A percentile compares a stretch with the other conserved stretches of the same genome.
phyloP scores from a whole-genome alignment of 2,888 invertebrate genomes.

The Venusia cambrica region DNA sequence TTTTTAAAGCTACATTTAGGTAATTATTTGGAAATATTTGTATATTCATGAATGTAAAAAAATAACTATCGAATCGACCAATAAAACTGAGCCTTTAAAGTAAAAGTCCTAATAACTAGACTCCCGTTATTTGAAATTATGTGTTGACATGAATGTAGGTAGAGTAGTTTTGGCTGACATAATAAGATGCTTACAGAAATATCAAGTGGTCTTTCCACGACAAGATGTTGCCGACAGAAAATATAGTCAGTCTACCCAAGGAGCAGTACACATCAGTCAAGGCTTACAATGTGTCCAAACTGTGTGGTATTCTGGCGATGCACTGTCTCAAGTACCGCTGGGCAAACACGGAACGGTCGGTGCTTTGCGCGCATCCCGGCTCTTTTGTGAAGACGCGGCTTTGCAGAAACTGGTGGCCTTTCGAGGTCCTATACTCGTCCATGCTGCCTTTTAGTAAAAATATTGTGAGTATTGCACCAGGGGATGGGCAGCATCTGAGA shows the following conservation, averaged over 20 bases:
- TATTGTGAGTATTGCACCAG: conserved; percentile 85
- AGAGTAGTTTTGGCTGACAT: too few relatives aligned
- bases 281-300: conserved; percentile 94
- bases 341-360: conserved; percentile 84
- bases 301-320: conserved; percentile 88
- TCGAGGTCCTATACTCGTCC: conserved; percentile 86
- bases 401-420: conserved; percentile 92
- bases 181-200: conserved; percentile 48
- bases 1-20: too few relatives aligned
- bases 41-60: too few relatives aligned
- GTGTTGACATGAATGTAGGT: too few relatives aligned
- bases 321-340: conserved; percentile 84
- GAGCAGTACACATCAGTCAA: conserved; percentile 89
- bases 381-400: conserved; percentile 92
- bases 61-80: too few relatives aligned
- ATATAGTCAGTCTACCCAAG: conserved; percentile 85
- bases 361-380: conserved; percentile 93
- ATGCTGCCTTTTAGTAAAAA: conserved; percentile 96
- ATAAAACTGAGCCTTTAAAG: too few relatives aligned
- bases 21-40: too few relatives aligned
- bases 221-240: conserved; percentile 65
- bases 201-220: conserved; percentile 51
- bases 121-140: too few relatives aligned
- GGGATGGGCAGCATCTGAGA: too few relatives aligned
- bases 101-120: too few relatives aligned